Evolutionary conservation across 2,113 vertebrate genomes (phyloP).

Genomic region (Vimba vimba): DNA sequence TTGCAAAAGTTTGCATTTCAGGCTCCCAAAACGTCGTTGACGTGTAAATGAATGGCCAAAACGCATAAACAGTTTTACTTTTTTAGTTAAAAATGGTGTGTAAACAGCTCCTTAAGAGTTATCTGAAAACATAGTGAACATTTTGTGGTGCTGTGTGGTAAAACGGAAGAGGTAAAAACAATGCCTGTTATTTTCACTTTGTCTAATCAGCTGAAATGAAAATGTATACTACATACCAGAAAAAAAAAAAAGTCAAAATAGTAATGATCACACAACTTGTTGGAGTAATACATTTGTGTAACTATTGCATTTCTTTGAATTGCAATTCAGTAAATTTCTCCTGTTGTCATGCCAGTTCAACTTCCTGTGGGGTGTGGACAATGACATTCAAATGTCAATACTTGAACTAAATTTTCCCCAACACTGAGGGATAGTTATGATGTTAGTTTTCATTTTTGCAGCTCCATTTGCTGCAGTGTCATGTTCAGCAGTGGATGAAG

Average conservation of each 20-base stretch:
- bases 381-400: not conserved
- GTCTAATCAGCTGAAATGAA: not conserved
- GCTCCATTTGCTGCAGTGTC: slow-evolving; percentile 5
- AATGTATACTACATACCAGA: not conserved
- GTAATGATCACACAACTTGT: not conserved
- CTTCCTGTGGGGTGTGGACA: not conserved
- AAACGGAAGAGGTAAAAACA: too few relatives aligned
- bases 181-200: not conserved
- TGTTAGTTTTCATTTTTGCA: too few relatives aligned
- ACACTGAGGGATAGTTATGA: not conserved
- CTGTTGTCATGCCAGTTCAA: not conserved
- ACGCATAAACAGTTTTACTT: too few relatives aligned
- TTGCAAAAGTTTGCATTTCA: too few relatives aligned
- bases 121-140: too few relatives aligned
- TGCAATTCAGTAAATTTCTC: not conserved
- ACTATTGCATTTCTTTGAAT: not conserved
- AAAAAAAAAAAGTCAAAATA: not conserved
- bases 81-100: too few relatives aligned
- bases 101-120: too few relatives aligned
- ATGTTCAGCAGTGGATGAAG: slow-evolving; percentile 20
- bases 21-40: too few relatives aligned
- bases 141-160: not conserved
- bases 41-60: too few relatives aligned
- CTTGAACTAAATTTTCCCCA: not conserved
- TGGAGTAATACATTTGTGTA: too few relatives aligned